A percentile compares a stretch with the other conserved stretches of the same genome.
These are phyloP conservation scores for Synodontis membranacea DNA, from an alignment of 2,113 vertebrate genomes.

Conservation along the genomic window DNA sequence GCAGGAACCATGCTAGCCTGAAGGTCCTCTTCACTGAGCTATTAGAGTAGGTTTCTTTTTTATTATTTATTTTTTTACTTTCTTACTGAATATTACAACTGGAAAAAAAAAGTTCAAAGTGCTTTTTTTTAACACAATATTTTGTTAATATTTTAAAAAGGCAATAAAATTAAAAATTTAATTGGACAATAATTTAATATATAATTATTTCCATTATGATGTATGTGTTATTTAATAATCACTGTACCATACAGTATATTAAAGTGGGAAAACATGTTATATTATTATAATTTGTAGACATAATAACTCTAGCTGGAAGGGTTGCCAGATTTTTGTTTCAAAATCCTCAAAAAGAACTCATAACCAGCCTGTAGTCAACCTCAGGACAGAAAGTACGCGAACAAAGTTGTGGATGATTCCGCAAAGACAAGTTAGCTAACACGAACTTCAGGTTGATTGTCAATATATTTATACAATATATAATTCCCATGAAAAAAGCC, in stretches of 20 bases:
- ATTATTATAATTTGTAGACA: not conserved
- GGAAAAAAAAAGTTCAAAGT: not conserved
- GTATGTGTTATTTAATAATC: not conserved
- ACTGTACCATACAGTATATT: not conserved
- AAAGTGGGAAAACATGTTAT: not conserved
- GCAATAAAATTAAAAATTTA: not conserved
- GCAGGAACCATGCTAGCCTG: conserved; percentile 26
- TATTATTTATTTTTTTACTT: not conserved
- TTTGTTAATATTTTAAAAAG: not conserved
- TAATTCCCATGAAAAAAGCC: not conserved
- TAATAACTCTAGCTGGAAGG: not conserved
- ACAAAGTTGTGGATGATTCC: not conserved
- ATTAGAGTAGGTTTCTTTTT: not conserved
- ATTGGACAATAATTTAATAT: too few relatives aligned
- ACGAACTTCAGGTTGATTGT: not conserved
- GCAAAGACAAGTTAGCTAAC: not conserved
- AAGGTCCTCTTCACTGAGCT: not conserved
- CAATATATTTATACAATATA: not conserved
- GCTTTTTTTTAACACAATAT: not conserved
- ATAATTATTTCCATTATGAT: not conserved
- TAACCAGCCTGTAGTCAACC: not conserved
- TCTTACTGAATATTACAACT: conserved; percentile 14
- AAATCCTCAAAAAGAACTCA: not conserved
- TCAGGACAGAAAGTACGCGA: not conserved
- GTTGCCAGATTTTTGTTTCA: not conserved